Evolutionary conservation across 2,888 invertebrate species (phyloP).

Genomic region (Stegana nigrithorax): DNA sequence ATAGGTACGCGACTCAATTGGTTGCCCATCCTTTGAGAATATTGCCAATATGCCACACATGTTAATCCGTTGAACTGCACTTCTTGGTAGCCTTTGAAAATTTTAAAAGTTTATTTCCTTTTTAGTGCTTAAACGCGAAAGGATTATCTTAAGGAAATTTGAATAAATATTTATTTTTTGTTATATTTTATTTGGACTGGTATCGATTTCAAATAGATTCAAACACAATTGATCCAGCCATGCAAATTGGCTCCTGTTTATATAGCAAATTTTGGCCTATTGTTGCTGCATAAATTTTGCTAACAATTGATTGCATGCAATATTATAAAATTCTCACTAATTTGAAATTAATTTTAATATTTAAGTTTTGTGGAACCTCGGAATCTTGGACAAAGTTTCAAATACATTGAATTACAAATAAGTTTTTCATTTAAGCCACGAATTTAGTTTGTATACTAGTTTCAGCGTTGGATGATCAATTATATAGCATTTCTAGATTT

Average conservation of each 20-base stretch:
- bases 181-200: not conserved
- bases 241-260: not conserved
- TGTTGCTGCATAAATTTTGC: conserved; percentile 13
- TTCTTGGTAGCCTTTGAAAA: no score
- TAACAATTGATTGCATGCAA: not conserved
- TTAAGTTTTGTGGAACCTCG: not conserved
- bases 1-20: conserved; percentile 37
- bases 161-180: not conserved
- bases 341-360: not conserved
- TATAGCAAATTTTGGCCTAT: not conserved
- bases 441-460: no score
- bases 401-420: no score
- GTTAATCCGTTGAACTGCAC: no score
- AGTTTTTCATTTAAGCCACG: no score
- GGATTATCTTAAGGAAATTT: no score
- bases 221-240: not conserved
- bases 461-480: no score
- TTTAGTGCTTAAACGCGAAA: no score
- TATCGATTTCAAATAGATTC: not conserved
- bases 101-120: not conserved
- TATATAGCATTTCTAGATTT: no score
- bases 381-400: no score
- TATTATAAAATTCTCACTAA: not conserved
- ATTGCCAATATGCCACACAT: conserved; percentile 66
- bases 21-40: conserved; percentile 50